Base-by-base conservation (phyloP, 2,888 invertebrate genomes). In the Sarcophaga caerulescens region DNA sequence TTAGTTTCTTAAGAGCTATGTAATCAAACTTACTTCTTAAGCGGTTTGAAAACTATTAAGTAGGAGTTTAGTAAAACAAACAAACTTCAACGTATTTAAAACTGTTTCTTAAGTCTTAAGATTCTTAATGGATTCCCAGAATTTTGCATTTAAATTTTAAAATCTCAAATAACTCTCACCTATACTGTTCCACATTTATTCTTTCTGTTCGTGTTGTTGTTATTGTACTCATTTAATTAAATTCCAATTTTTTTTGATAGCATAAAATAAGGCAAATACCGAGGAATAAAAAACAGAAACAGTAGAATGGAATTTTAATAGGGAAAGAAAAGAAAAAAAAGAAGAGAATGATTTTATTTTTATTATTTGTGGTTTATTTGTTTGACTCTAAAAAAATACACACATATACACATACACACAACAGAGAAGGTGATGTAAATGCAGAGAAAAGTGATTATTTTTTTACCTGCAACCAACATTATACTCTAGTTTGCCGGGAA, bases 171-270 rank as follows among this genome's bases (percentile, higher is more conserved):
- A 52, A 14, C 17, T 17, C 52, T 17, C 4, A 14, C 14, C 17
- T 17, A 52, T 52, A 52, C 17, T 14, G 14, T 4, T 52, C 14
- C 0, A 52, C 17, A 52, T 52, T 12, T 17, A 52, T 17, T 14
- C 4, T 17, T 52, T 52, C 4, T 47, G 47, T 14, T 17, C 0
- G 14, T 52, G 4, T 52, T 52, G 17, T 52, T 17, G 17, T 44
- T 79, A 60, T 71, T 83, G 4, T 65, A 75, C n/a, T 59, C 21
- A 80, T 76, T 84, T 84, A 84, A 84, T 84, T 84, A 84, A 84
- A 84, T 84, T 81, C 71, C 62, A 76, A 65, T 80, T 80, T 70
- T 66, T 57, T 60, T 63, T 69, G n/a, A 59, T 17, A 59, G 23
- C 17, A 82, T 57, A 52, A 52, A 52, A 52, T 52, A 12, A 52